Conservation (phyloP, 2,888 invertebrate genomes). For the Zygogramma bicolorata region DNA sequence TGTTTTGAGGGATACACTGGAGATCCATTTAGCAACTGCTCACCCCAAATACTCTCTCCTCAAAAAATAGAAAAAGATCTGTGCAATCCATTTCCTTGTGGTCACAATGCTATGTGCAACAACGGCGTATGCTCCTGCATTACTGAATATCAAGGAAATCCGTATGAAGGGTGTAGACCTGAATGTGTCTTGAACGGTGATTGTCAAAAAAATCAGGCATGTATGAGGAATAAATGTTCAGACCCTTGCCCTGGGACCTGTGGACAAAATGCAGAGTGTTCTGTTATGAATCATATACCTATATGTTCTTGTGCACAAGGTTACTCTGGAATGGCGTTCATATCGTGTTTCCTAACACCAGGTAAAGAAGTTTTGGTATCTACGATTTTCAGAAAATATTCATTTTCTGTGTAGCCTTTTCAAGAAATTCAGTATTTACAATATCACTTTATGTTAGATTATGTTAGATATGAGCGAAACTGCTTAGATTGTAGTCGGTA, state of each 20-base stretch:
- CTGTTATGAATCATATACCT: conserved; percentile 71
- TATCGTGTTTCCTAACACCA: conserved; percentile 72
- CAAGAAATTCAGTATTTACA: too few relatives aligned
- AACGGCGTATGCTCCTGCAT: conserved; percentile 66
- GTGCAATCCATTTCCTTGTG: conserved; percentile 80
- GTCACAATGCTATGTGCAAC: conserved; percentile 74
- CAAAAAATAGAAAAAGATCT: conserved; percentile 65
- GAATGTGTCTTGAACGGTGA: conserved; percentile 75
- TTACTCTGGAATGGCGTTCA: conserved; percentile 80
- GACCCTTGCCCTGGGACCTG: conserved; percentile 76
- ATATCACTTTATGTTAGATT: too few relatives aligned
- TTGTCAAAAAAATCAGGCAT: conserved; percentile 71
- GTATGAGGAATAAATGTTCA: conserved; percentile 72
- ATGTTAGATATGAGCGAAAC: too few relatives aligned
- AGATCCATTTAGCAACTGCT: conserved; percentile 75
- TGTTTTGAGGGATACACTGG: conserved; percentile 77
- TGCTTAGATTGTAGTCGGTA: too few relatives aligned
- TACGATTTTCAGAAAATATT: too few relatives aligned
- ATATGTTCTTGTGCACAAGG: conserved; percentile 73
- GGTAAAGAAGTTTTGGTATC: too few relatives aligned
- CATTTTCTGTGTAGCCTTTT: too few relatives aligned
- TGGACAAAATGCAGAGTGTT: conserved; percentile 73
- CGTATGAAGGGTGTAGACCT: conserved; percentile 70
- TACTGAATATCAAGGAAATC: conserved; percentile 68
- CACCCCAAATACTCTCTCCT: conserved; percentile 60